Evolutionary conservation across 2,797 vertebrate genomes (phyloP).

Genomic region (Pempheris klunzingeri): DNA sequence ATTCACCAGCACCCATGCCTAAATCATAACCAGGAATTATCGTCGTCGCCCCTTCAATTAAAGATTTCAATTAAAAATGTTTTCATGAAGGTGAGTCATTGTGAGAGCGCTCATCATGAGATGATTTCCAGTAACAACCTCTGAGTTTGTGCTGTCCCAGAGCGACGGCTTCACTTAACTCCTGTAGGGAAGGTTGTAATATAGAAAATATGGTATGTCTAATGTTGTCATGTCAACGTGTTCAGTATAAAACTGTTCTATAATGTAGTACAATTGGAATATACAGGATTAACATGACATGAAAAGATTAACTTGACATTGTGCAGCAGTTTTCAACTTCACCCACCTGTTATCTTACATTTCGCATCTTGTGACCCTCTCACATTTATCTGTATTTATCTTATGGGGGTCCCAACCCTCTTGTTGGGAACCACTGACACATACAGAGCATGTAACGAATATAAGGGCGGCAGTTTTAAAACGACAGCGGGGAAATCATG

Average conservation of each 20-base stretch:
- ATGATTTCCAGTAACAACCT: not conserved
- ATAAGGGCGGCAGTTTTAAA: not conserved
- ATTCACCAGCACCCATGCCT: not conserved
- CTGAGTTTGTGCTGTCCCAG: not conserved
- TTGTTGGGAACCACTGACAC: not conserved
- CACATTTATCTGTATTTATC: not conserved
- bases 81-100: not conserved
- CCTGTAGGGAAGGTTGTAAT: not conserved
- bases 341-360: not conserved
- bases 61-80: slow-evolving; percentile 12
- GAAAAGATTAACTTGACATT: not conserved
- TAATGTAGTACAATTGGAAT: too few relatives aligned
- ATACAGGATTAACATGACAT: too few relatives aligned
- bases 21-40: slow-evolving; percentile 5
- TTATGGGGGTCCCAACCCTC: not conserved
- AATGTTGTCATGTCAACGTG: not conserved
- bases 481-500: not conserved
- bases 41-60: not conserved
- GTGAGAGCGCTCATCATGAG: not conserved
- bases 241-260: too few relatives aligned
- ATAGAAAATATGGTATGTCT: not conserved
- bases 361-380: not conserved
- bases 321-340: not conserved
- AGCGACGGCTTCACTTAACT: not conserved
- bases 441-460: not conserved